phyloP scores from a whole-genome alignment of 2,888 invertebrate species.

The Phortica okadai region DNA sequence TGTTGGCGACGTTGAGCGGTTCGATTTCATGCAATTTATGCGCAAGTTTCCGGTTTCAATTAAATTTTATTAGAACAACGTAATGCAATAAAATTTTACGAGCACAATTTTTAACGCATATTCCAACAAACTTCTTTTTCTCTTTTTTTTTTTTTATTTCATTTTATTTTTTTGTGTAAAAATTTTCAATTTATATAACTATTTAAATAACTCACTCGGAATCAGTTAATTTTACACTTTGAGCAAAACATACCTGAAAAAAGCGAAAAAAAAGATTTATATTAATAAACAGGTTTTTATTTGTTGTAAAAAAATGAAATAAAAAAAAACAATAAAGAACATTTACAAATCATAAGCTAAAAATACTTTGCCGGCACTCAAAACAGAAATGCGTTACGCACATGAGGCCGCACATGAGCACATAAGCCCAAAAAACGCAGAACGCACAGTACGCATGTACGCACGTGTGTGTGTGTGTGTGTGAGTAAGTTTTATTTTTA shows the following conservation, averaged over 20 bases:
- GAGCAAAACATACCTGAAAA: too few relatives aligned
- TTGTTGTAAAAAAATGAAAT: too few relatives aligned
- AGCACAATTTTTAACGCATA: slow-evolving; percentile 36
- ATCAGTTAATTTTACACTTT: slow-evolving; percentile 41
- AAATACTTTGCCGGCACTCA: slow-evolving; percentile 1
- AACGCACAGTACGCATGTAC: too few relatives aligned
- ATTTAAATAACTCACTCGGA: slow-evolving; percentile 43
- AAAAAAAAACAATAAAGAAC: slow-evolving; percentile 38
- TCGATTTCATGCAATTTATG: slow-evolving; percentile 57
- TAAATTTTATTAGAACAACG: slow-evolving; percentile 64
- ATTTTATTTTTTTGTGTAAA: slow-evolving; percentile 17
- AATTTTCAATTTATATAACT: neutral
- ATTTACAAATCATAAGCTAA: neutral
- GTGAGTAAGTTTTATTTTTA: slow-evolving; percentile 47
- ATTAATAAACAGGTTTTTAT: too few relatives aligned
- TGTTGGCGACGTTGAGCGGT: neutral
- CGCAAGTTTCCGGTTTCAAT: slow-evolving; percentile 68
- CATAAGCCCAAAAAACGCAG: neutral
- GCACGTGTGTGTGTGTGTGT: neutral
- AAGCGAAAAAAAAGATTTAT: too few relatives aligned
- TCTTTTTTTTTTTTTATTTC: neutral
- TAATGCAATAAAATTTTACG: slow-evolving; percentile 62
- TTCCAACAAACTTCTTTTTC: neutral
- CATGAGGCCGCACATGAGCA: neutral
- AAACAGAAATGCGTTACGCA: slow-evolving; percentile 11